Conservation (phyloP, 30 jellyfish, hydroid and myxozoan genomes). For the Turritopsis rubra region DNA sequence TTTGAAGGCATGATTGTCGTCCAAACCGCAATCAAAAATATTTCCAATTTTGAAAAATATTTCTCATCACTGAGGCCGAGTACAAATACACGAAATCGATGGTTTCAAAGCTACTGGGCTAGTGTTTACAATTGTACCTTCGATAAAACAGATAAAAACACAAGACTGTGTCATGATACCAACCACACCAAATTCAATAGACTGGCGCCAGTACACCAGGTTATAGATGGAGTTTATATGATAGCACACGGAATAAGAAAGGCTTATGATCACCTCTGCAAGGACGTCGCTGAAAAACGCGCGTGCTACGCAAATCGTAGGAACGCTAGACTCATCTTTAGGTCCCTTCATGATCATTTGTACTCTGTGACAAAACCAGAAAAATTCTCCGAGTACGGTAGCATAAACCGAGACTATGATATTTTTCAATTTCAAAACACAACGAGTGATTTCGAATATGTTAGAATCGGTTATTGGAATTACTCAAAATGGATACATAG, state of each 20-base stretch:
- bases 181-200: conserved; percentile 20
- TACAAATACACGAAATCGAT: conserved; percentile 31
- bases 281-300: not conserved
- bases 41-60: conserved; percentile 35
- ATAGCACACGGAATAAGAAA: not conserved
- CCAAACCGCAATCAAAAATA: conserved; percentile 32
- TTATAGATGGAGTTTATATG: conserved; percentile 46
- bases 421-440: conserved; percentile 15
- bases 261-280: not conserved
- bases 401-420: conserved; percentile 18
- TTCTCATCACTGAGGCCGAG: conserved; percentile 44
- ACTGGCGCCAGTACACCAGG: conserved; percentile 60
- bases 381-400: conserved; percentile 9
- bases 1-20: conserved; percentile 42
- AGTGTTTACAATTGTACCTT: conserved; percentile 45
- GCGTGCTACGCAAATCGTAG: not conserved
- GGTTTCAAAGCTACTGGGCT: conserved; percentile 56
- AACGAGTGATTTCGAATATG: not conserved
- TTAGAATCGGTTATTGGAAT: conserved; percentile 28
- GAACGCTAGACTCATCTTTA: not conserved
- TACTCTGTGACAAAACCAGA: not conserved
- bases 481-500: not conserved
- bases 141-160: conserved; percentile 2
- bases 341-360: not conserved
- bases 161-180: conserved; percentile 25